Conservation (phyloP, 37 sponge, comb jelly and placozoan species). For the Haliclona indistincta region DNA sequence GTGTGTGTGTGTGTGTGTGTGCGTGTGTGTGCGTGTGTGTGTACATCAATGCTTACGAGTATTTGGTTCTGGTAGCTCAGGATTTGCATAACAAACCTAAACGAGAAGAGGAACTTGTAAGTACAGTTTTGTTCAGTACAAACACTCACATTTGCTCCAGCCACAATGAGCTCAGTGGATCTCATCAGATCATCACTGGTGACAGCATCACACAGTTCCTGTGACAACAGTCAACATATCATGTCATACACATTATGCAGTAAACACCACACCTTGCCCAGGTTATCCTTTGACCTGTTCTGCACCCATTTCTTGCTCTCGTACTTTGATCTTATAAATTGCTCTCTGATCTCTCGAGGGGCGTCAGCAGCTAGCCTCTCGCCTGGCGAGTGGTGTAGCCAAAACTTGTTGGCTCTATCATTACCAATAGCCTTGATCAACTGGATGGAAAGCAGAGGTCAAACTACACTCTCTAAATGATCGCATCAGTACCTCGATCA, state of each 20-base stretch:
- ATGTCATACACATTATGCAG: no score
- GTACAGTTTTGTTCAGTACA: background rate
- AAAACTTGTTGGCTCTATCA: conserved; percentile 61
- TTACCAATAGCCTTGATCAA: conserved; percentile 75
- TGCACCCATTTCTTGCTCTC: conserved; percentile 72
- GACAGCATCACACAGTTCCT: conserved; percentile 55
- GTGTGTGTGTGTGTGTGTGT: conserved; percentile 8
- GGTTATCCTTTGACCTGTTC: background rate
- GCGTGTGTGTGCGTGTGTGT: conserved; percentile 1
- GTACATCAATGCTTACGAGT: background rate
- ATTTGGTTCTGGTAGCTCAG: background rate
- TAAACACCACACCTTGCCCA: no score
- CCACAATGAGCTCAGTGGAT: conserved; percentile 56
- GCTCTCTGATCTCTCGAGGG: conserved; percentile 72
- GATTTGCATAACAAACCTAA: background rate
- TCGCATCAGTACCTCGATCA: conserved; percentile 52
- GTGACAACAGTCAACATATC: background rate
- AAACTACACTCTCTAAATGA: background rate
- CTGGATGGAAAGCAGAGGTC: no score
- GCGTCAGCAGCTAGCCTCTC: conserved; percentile 55
- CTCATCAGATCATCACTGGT: conserved; percentile 52
- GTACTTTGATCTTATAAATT: conserved; percentile 86
- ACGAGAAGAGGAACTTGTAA: background rate
- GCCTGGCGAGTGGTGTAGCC: conserved; percentile 61
- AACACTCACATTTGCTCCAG: conserved; percentile 71